Evolutionary conservation across 1,140 invertebrate genomes (phyloP), one percentile per base, ranked within the genome.

Genomic region (Reticulitermes speratus): DNA sequence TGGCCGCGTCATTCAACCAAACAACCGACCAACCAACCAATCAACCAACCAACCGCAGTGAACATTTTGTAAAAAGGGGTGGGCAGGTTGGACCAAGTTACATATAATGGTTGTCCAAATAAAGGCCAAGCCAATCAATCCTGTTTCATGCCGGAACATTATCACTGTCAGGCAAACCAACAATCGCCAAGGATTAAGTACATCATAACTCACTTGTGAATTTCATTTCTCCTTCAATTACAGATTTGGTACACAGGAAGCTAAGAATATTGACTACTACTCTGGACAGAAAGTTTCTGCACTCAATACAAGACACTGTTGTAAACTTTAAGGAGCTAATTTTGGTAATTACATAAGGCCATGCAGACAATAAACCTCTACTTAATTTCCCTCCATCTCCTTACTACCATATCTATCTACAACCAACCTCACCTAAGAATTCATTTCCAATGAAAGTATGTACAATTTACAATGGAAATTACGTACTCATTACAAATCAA

Each of bases 291-390:
- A 30, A 30, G 25, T 75, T 75, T 84, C 48, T 84, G 55, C 83
- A 84, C 83, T 84, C n/a, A 59, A 19, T 59, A 52, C 83, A 84
- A 48, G 83, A n/a, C 65, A 75, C 8, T 69, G 23, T 65, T 65
- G 65, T 75, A 75, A 30, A 75, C n/a, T 75, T 30, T 30, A 75
- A 75, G n/a, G 65, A 14, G n/a, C 65, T 75, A 86, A 55, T 52
- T 32, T 32, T 44, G 85, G 81, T 86, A 86, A 86, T 86, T 86
- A 75, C 82, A 30, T 81, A 86, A 86, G 85, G 85, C 45, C 85
- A 86, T 38, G 59, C 85, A 81, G 81, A 86, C 81, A 86, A 86
- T 75, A 83, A 38, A 82, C 52, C 59, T 55, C 55, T 59, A 52
- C n/a, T 16, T 84, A 84, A 14, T 19, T 84, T 52, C 12, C 52